A percentile compares a stretch with the other conserved stretches of the same genome.
phyloP scores from a whole-genome alignment of 2,888 invertebrate species.

The Lutraria lutraria region DNA sequence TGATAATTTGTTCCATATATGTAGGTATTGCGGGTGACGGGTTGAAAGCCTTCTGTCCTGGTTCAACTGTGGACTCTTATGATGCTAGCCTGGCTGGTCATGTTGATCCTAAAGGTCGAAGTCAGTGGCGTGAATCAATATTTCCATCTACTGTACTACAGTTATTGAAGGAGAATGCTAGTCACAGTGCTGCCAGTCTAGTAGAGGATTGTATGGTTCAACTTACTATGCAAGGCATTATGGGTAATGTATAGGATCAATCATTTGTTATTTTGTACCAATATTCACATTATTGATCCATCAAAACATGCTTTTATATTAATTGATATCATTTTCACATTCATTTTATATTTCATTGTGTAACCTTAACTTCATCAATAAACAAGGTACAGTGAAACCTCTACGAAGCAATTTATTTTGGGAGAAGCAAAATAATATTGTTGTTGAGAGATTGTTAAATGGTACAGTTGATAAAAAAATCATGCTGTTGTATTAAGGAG shows the following conservation, averaged over 20 bases:
- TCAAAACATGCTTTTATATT: no score
- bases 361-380: no score
- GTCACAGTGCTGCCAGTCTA: constrained; percentile 81
- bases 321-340: no score
- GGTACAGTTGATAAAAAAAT: no score
- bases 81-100: constrained; percentile 60
- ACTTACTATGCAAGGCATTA: constrained; percentile 79
- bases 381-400: no score
- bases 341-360: no score
- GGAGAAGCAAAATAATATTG: no score
- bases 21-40: constrained; percentile 70
- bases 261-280: no score
- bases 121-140: constrained; percentile 62
- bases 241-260: constrained; percentile 72
- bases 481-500: no score
- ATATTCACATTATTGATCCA: no score
- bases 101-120: constrained; percentile 61
- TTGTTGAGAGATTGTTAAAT: no score
- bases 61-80: constrained; percentile 59
- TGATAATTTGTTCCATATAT: not conserved
- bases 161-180: constrained; percentile 83
- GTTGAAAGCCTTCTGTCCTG: constrained; percentile 75
- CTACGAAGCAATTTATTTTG: no score
- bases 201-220: constrained; percentile 85
- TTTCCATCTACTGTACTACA: constrained; percentile 80